Evolutionary conservation across 2,797 vertebrate species (phyloP), one percentile per base, ranked within the genome.

Genomic region (Cheracebus regulus): DNA sequence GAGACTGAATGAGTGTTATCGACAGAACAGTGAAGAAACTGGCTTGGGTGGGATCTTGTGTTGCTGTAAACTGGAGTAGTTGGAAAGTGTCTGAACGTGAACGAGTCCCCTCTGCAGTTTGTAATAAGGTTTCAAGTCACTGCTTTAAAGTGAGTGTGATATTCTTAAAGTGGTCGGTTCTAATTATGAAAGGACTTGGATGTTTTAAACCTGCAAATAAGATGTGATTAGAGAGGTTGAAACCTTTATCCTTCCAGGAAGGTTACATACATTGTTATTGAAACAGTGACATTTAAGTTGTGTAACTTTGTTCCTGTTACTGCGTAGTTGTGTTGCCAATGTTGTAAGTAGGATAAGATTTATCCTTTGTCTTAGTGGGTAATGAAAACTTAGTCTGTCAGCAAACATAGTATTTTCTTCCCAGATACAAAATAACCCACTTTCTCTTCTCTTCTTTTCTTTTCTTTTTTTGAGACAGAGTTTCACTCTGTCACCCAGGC

Each of bases 391-490:
- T 94, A 84, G 81, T 10, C 96, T 97, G 90, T 81, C 88, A 98
- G 95, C 95, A 97, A 97, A 92, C 79, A 1, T 95, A 96, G 75
- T 93, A 80, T 95, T 90, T 96, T 97, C 91, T 97, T 96, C 92
- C 67, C 93, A 92, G 85, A 88, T 20, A 88, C 12, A 30, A 28
- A 84, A 24, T 95, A 95, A 73, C 36, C 57, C 75, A 61, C 58
- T 61, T 61, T 61, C 26, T 57, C 24, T 57, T 57, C 13, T 61
- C 2, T 28, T 5, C 1, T 5, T 28, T 58, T 58, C 5, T 61
- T 30, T 61, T 5, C 14, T 30, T 30, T 61, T 30, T 61, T 30
- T 30, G 58, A 30, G 28, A 61, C 28, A 30, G 57, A 28, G 28
- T 61, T 61, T 61, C 58, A 61, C 28, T 61, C 28, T 61, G 58